Evolutionary conservation across 2,888 invertebrate genomes (phyloP).

Genomic region (Agriotes lineatus): DNA sequence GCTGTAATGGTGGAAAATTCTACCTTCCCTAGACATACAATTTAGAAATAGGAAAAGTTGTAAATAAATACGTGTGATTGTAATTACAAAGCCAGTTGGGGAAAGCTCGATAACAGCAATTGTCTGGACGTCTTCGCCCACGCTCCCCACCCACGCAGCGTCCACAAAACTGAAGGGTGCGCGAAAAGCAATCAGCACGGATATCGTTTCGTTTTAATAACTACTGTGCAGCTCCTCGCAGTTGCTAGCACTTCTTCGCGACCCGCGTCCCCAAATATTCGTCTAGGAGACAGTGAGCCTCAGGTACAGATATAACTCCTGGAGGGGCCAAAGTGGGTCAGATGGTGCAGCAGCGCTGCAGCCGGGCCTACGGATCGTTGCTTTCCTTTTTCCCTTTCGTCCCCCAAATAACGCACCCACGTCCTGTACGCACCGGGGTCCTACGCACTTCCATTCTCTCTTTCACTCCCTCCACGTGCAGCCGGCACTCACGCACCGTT

Average conservation of each 20-base stretch:
- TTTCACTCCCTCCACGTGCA: constrained; percentile 49
- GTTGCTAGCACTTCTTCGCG: neutral
- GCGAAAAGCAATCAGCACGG: constrained; percentile 8
- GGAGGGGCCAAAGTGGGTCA: constrained; percentile 53
- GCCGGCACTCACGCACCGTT: constrained; percentile 55
- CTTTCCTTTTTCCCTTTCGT: constrained; percentile 41
- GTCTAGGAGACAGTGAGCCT: constrained; percentile 15
- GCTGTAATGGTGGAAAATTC: no score
- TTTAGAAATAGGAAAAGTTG: neutral
- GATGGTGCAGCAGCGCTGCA: constrained; percentile 59
- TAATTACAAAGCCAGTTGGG: constrained; percentile 8
- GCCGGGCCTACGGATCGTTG: constrained; percentile 53
- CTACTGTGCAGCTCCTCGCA: neutral
- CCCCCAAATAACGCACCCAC: constrained; percentile 54
- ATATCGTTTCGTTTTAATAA: no score
- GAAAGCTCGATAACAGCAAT: constrained; percentile 4
- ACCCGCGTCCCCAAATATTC: neutral
- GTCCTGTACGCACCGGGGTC: constrained; percentile 68
- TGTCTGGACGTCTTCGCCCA: neutral
- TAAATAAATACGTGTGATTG: neutral
- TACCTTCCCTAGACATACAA: no score
- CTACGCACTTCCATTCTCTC: constrained; percentile 65
- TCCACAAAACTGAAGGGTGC: neutral
- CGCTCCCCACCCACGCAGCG: constrained; percentile 11
- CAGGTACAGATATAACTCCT: constrained; percentile 32